Evolutionary conservation across 2,797 vertebrate species (phyloP), one percentile per base, ranked within the genome.

Genomic region (Pelochelys cantorii): DNA sequence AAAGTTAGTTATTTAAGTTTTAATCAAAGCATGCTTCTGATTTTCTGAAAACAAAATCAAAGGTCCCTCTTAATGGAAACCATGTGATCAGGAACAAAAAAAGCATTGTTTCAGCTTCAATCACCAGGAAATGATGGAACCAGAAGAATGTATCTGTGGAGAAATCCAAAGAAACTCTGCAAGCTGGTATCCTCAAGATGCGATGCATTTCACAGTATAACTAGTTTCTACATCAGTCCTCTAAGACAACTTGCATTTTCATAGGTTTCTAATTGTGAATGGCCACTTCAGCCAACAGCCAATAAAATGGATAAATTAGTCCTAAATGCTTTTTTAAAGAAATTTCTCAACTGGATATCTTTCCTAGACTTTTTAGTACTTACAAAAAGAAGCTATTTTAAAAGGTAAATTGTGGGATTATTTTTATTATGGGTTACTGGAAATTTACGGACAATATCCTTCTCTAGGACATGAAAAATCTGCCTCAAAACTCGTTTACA

Each of bases 21-120:
- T 71, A 90, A 80, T 60, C 54, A 94, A 92, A 93, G 81, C 52
- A 88, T 80, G 81, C 62, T 95, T 86, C 80, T 90, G 55, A 84
- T 93, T 92, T 92, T 79, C 79, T 55, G 7, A 84, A 62, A 86
- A 83, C 7, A 56, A 92, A 92, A 94, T 93, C 81, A 96, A 95
- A 95, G 91, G 53, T 83, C 68, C 25, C 86, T 86, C 92, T 92
- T 95, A 96, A 95, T 90, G 81, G 93, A 85, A 95, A 81, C 6
- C 91, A 95, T 7, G 27, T 90, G 94, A 93, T 60, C 81, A 86
- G 89, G 52, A 96, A 96, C 89, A 97, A 94, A 96, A 95, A 1
- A 78, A 85, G 54, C 81, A 86, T 87, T 96, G 79, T 71, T 71
- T 71, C 34, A 37, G 68, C 20, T 71, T 71, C 34, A 37, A 5